Conservation (phyloP, 2,113 vertebrate species). For the Grus americana region DNA sequence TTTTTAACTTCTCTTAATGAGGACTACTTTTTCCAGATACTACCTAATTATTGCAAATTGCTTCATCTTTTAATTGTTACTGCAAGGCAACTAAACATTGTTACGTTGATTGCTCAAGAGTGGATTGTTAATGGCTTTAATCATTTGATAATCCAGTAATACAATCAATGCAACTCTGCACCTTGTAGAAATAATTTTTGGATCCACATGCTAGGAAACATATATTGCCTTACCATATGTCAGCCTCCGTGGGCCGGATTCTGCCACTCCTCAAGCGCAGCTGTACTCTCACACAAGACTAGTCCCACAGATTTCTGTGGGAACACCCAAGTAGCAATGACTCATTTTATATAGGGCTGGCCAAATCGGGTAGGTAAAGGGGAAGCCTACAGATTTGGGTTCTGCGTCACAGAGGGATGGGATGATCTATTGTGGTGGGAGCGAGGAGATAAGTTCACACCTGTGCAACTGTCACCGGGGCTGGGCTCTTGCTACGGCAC, state of each 20-base stretch:
- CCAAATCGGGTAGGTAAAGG: neutral
- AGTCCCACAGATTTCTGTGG: neutral
- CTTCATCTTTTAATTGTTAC: constrained; percentile 80
- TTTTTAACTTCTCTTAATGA: constrained; percentile 77
- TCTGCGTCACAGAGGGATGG: neutral
- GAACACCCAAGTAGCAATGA: neutral
- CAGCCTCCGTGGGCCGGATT: neutral
- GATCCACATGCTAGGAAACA: constrained; percentile 9
- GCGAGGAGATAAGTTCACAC: neutral
- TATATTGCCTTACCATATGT: neutral
- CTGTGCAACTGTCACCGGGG: neutral
- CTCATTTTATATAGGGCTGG: neutral
- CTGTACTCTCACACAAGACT: neutral
- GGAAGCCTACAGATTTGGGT: neutral
- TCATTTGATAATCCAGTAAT: constrained; percentile 78
- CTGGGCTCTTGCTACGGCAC: rapidly evolving
- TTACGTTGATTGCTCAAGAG: constrained; percentile 77
- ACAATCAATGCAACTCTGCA: constrained; percentile 71
- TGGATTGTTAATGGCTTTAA: constrained; percentile 78
- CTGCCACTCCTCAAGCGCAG: neutral
- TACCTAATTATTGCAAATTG: constrained; percentile 81
- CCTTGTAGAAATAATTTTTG: constrained; percentile 64
- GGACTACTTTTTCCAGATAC: constrained; percentile 73
- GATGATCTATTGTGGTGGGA: neutral
- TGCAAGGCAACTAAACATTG: constrained; percentile 80